Evolutionary conservation across 2,888 invertebrate genomes (phyloP).

Genomic region (Smittia aterrima): DNA sequence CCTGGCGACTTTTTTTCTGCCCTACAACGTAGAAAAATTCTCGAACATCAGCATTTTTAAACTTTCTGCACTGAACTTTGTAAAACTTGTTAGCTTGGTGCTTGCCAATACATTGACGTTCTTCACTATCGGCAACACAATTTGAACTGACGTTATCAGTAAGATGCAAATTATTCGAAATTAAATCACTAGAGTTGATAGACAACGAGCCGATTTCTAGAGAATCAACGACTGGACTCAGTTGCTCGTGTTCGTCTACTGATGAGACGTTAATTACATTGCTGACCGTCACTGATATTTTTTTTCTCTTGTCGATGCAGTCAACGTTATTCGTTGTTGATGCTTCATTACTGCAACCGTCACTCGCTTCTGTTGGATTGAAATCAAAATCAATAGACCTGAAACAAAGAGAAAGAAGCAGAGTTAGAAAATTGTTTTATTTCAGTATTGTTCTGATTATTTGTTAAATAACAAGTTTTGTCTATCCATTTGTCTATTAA

Average conservation of each 20-base stretch:
- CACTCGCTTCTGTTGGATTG: not conserved
- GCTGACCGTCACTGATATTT: slow-evolving; percentile 2
- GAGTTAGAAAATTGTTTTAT: not conserved
- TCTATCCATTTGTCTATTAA: no score
- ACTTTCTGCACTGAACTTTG: slow-evolving; percentile 29
- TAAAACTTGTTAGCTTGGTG: slow-evolving; percentile 6
- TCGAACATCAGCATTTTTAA: slow-evolving; percentile 28
- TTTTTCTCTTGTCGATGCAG: not conserved
- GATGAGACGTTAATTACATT: slow-evolving; percentile 10
- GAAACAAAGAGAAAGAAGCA: not conserved
- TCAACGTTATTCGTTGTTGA: not conserved
- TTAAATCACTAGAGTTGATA: not conserved
- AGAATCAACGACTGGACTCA: not conserved
- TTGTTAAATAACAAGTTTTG: no score
- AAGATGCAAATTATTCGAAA: not conserved
- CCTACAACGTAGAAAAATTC: slow-evolving; percentile 31
- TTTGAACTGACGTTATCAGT: not conserved
- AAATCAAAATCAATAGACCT: slow-evolving; percentile 24
- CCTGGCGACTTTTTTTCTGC: not conserved
- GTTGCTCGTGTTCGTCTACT: slow-evolving; percentile 2
- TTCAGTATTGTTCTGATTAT: no score
- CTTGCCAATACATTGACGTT: not conserved
- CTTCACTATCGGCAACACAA: not conserved
- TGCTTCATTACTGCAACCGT: not conserved
- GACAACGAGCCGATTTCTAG: no score